Percentiles rank a stretch among this genome's conserved stretches.
Evolutionary conservation across 2,113 vertebrate genomes (phyloP).

Genomic region (Australoheros scitulus): DNA sequence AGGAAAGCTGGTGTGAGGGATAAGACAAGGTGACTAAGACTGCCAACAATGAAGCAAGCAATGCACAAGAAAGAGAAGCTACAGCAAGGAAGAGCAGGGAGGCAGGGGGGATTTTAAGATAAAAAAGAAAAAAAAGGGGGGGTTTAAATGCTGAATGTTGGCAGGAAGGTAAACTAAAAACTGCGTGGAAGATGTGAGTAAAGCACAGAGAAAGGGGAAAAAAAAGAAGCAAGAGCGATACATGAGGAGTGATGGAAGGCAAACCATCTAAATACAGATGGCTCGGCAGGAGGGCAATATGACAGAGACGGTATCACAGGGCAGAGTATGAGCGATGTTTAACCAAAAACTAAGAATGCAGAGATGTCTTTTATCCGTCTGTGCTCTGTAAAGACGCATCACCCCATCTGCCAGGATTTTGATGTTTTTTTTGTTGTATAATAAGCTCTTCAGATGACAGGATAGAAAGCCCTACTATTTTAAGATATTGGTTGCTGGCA

Average conservation of each 20-base stretch:
- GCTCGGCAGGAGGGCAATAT: conserved; percentile 41
- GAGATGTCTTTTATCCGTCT: conserved; percentile 58
- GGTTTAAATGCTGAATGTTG: not conserved
- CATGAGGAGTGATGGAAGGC: conserved; percentile 36
- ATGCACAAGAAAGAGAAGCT: not conserved
- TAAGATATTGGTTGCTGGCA: conserved; percentile 55
- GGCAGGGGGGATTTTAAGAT: not conserved
- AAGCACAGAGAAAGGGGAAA: not conserved
- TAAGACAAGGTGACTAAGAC: not conserved
- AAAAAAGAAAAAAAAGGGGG: not conserved
- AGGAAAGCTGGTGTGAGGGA: not conserved
- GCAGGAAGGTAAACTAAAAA: not conserved
- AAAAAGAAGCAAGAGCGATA: conserved; percentile 20
- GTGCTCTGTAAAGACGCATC: conserved; percentile 52
- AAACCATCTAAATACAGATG: conserved; percentile 45
- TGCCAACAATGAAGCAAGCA: not conserved
- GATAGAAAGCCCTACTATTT: conserved; percentile 65
- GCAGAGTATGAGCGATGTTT: conserved; percentile 43
- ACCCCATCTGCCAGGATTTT: conserved; percentile 69
- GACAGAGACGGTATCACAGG: conserved; percentile 41
- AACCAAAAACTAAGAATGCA: conserved; percentile 53
- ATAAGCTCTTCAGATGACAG: conserved; percentile 68
- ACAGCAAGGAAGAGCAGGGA: not conserved
- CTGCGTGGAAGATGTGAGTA: not conserved
- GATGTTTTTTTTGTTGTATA: conserved; percentile 48